phyloP scores from a whole-genome alignment of 1,140 invertebrate genomes.

The Drosophila littoralis region DNA sequence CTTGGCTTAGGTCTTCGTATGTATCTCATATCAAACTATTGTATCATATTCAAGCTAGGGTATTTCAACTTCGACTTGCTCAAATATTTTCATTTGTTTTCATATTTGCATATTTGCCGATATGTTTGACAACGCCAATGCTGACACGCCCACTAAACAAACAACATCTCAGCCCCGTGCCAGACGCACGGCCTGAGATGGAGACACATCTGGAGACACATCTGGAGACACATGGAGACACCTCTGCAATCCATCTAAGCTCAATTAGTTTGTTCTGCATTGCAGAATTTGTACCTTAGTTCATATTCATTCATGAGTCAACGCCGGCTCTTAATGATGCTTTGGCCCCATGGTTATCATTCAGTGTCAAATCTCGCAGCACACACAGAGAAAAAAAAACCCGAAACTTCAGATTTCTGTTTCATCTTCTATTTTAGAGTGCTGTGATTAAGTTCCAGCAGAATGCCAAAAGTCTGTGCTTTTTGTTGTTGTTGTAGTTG shows the following conservation, averaged over 20 bases:
- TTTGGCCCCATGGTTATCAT: slow-evolving; percentile 18
- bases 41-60: not conserved
- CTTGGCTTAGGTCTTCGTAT: no score
- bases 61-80: not conserved
- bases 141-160: slow-evolving; percentile 50
- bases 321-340: slow-evolving; percentile 12
- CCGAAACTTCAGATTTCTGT: slow-evolving; percentile 27
- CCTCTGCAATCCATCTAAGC: not conserved
- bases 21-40: no score
- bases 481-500: slow-evolving; percentile 8
- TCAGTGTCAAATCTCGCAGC: slow-evolving; percentile 42
- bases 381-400: slow-evolving; percentile 8
- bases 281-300: not conserved
- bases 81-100: no score
- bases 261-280: not conserved
- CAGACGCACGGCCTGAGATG: no score
- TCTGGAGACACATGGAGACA: not conserved
- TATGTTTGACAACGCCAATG: slow-evolving; percentile 39
- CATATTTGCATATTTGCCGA: slow-evolving; percentile 15
- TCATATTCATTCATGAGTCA: slow-evolving; percentile 44
- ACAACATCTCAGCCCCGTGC: not conserved
- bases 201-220: no score
- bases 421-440: slow-evolving; percentile 75
- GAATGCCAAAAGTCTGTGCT: slow-evolving; percentile 38
- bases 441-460: slow-evolving; percentile 64